Evolutionary conservation across 2,888 invertebrate genomes (phyloP).

Genomic region (Cistogaster globosa): DNA sequence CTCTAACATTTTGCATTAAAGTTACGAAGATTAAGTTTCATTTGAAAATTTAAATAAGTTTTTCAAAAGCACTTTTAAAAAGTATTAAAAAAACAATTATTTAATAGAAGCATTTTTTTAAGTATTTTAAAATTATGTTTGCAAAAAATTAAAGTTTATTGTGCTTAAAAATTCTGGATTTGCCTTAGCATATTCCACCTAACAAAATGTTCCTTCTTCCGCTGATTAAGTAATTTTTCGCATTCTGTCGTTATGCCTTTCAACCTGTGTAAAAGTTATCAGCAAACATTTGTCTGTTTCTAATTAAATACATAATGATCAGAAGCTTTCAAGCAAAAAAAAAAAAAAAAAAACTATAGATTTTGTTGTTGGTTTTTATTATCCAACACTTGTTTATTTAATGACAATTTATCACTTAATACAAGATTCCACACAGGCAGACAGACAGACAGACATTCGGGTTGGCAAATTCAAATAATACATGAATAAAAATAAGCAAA

Average conservation of each 20-base stretch:
- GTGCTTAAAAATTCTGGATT: too few species aligned
- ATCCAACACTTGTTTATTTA: conserved; percentile 66
- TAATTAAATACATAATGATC: conserved; percentile 47
- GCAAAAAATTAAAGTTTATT: too few species aligned
- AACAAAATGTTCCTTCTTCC: conserved; percentile 1
- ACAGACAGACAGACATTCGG: background rate
- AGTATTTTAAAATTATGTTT: too few species aligned
- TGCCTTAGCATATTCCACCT: too few species aligned
- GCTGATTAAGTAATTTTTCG: conserved; percentile 33
- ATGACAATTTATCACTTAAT: conserved; percentile 69
- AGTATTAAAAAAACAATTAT: too few species aligned
- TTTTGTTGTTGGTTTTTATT: conserved; percentile 28
- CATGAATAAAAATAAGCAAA: conserved; percentile 57
- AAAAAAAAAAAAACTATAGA: background rate
- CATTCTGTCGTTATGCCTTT: conserved; percentile 30
- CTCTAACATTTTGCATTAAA: too few species aligned
- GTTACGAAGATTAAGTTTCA: too few species aligned
- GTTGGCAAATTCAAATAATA: conserved; percentile 40
- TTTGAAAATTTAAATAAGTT: too few species aligned
- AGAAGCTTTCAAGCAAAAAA: conserved; percentile 4
- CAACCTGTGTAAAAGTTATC: conserved; percentile 34
- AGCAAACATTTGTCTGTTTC: conserved; percentile 25
- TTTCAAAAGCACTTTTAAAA: too few species aligned
- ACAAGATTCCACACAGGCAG: conserved; percentile 9
- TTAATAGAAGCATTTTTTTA: too few species aligned